Evolutionary conservation across 2,113 vertebrate genomes (phyloP).

Genomic region (Solea senegalensis): DNA sequence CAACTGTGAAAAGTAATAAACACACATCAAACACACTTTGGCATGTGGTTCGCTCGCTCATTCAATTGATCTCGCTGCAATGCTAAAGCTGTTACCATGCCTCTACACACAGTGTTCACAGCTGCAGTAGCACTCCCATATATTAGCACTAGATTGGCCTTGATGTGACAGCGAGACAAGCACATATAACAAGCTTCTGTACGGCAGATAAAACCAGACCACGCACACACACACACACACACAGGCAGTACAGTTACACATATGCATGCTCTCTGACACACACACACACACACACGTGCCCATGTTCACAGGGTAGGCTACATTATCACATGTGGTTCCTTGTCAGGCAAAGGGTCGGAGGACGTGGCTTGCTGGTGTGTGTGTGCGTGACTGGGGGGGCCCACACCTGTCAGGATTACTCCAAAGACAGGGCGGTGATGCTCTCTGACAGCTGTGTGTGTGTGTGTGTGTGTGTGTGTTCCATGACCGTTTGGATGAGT

Average conservation of each 20-base stretch:
- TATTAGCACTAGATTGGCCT: constrained; percentile 19
- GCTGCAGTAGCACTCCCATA: constrained; percentile 22
- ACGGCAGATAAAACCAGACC: neutral
- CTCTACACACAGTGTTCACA: constrained; percentile 40
- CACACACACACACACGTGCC: constrained; percentile 8
- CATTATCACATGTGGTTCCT: constrained; percentile 63
- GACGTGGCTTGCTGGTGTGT: constrained; percentile 63
- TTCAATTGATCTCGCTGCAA: constrained; percentile 59
- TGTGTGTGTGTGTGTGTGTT: constrained; percentile 49
- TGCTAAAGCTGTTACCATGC: constrained; percentile 33
- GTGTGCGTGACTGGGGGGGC: constrained; percentile 73
- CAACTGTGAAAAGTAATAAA: constrained; percentile 12
- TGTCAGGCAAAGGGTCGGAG: constrained; percentile 60
- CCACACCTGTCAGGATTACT: constrained; percentile 79
- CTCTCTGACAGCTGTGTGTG: constrained; percentile 69
- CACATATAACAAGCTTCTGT: too few relatives aligned
- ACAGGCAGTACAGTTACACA: neutral
- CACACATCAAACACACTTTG: constrained; percentile 18
- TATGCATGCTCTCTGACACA: constrained; percentile 12
- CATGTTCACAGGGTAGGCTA: constrained; percentile 24
- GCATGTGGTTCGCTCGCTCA: constrained; percentile 26
- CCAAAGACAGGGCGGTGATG: constrained; percentile 69
- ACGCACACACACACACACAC: neutral
- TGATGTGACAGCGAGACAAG: constrained; percentile 1
- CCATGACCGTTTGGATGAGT: constrained; percentile 75